A percentile compares a stretch with the other conserved stretches of the same genome.
These are phyloP conservation scores for Hirtodrosophila histrioides DNA, from an alignment of 2,888 invertebrate genomes.

Conservation along the genomic window DNA sequence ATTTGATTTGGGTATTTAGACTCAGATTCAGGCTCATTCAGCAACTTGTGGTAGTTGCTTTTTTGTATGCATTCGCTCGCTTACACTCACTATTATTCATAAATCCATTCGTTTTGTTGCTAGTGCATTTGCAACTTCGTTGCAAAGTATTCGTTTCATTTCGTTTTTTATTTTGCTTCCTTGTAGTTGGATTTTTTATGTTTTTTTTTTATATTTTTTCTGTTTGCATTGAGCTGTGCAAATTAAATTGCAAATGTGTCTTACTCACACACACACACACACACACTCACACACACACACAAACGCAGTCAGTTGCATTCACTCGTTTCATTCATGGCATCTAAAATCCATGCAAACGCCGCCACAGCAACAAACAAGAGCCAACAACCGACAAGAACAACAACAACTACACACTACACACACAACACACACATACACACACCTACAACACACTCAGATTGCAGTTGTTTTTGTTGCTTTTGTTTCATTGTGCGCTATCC, in stretches of 20 bases:
- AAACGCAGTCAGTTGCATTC: conserved; percentile 24
- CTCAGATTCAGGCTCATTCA: too few species aligned
- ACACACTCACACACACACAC: conserved; percentile 2
- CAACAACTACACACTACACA: conserved; percentile 23
- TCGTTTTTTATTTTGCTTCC: conserved; percentile 6
- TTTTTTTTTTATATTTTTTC: conserved; percentile 15
- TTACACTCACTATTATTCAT: background rate
- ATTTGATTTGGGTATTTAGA: too few species aligned
- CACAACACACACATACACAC: background rate
- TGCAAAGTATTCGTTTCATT: background rate
- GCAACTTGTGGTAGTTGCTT: too few species aligned
- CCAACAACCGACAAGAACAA: conserved; percentile 21
- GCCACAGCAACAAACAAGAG: conserved; percentile 39
- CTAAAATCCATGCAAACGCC: conserved; percentile 49
- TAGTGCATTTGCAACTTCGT: too few species aligned
- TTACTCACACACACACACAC: conserved; percentile 19
- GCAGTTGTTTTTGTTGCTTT: conserved; percentile 47
- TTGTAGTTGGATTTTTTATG: conserved; percentile 3
- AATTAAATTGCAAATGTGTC: conserved; percentile 66
- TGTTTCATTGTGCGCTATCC: conserved; percentile 50
- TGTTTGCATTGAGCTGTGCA: conserved; percentile 64
- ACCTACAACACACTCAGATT: conserved; percentile 22
- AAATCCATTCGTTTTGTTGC: background rate
- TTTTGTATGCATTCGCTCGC: too few species aligned
- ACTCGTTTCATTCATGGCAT: conserved; percentile 42